A percentile compares a stretch with the other conserved stretches of the same genome.
Evolutionary conservation across 2,888 invertebrate genomes (phyloP).

Genomic region (Zygothrica quintamaculata): DNA sequence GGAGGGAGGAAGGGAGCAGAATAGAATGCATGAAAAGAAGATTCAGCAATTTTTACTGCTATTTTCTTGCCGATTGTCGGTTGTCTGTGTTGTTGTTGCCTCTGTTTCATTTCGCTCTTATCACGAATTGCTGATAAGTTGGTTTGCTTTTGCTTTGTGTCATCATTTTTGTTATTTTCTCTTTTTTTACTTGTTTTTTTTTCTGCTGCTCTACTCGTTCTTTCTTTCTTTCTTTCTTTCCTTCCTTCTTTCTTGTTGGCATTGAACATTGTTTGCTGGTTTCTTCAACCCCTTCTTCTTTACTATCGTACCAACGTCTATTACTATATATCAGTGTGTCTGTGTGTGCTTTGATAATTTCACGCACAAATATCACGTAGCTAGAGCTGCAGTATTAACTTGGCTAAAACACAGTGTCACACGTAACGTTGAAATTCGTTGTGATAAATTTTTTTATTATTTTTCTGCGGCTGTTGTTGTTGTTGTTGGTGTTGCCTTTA

Average conservation of each 20-base stretch:
- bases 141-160: slow-evolving; percentile 41
- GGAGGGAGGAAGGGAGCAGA: background rate
- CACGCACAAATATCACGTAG: slow-evolving; percentile 74
- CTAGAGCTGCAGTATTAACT: slow-evolving; percentile 54
- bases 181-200: slow-evolving; percentile 35
- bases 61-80: slow-evolving; percentile 26
- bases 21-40: background rate
- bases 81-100: slow-evolving; percentile 30
- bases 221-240: slow-evolving; percentile 27
- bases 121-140: slow-evolving; percentile 68
- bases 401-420: slow-evolving; percentile 62
- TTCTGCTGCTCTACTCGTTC: background rate
- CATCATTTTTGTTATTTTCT: slow-evolving; percentile 39
- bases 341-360: slow-evolving; percentile 61
- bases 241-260: slow-evolving; percentile 67
- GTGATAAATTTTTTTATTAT: slow-evolving; percentile 66
- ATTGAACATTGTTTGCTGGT: slow-evolving; percentile 79
- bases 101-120: slow-evolving; percentile 70
- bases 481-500: slow-evolving; percentile 4
- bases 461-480: slow-evolving; percentile 8
- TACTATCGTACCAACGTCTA: slow-evolving; percentile 18
- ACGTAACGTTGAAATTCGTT: slow-evolving; percentile 60
- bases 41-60: slow-evolving; percentile 36
- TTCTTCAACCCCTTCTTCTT: slow-evolving; percentile 76
- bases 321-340: slow-evolving; percentile 3